Conservation (phyloP, 2,888 invertebrate species). For the Lycocerus yunnanus region DNA sequence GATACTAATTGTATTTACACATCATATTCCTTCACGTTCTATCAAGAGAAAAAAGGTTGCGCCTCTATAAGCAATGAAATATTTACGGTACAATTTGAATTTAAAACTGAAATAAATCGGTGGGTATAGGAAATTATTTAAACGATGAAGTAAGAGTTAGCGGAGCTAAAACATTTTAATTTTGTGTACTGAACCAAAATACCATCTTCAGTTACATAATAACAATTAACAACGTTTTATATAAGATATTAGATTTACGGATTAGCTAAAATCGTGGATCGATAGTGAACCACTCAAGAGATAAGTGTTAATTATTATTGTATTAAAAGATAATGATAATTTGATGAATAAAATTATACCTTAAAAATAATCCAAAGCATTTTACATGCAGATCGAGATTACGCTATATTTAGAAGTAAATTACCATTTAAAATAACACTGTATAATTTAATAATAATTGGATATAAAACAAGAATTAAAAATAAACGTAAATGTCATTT, state of each 20-base stretch:
- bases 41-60: neutral
- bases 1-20: slow-evolving; percentile 11
- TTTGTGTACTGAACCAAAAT: too few species aligned
- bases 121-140: neutral
- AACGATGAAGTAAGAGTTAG: neutral
- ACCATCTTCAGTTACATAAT: too few species aligned
- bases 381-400: neutral
- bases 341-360: neutral
- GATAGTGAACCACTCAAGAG: neutral
- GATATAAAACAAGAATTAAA: neutral
- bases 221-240: neutral
- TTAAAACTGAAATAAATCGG: neutral
- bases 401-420: neutral
- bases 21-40: neutral
- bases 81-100: neutral
- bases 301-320: neutral
- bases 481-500: neutral
- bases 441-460: neutral
- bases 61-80: neutral
- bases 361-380: neutral
- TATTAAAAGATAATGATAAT: neutral
- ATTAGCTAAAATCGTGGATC: neutral
- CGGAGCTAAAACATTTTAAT: neutral
- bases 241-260: neutral
- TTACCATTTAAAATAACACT: neutral